A percentile compares a stretch with the other conserved stretches of the same genome.
phyloP scores from a whole-genome alignment of 2,888 invertebrate genomes.

The Amphipoea oculea region DNA sequence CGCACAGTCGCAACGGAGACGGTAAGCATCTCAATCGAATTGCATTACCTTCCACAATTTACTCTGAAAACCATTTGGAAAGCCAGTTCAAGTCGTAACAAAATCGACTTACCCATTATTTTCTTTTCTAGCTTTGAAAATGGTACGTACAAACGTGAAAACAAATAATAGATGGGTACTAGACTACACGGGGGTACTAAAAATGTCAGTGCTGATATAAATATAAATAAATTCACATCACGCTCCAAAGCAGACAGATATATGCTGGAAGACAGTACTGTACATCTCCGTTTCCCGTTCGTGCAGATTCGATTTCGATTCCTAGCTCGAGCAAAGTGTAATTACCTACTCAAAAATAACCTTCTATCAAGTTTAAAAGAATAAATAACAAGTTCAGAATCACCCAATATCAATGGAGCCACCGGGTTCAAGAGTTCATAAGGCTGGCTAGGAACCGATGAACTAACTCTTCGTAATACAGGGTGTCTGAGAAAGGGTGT shows the following conservation, averaged over 20 bases:
- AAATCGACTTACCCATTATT: constrained; percentile 14
- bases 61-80: background rate
- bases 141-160: background rate
- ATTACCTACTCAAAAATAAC: background rate
- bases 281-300: background rate
- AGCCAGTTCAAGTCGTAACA: constrained; percentile 18
- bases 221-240: constrained; percentile 44
- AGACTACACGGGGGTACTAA: constrained; percentile 15
- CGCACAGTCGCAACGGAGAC: background rate
- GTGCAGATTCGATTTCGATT: constrained; percentile 10
- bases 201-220: constrained; percentile 30
- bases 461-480: too few species aligned
- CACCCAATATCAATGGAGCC: background rate
- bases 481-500: too few species aligned
- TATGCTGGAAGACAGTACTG: constrained; percentile 1
- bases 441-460: too few species aligned
- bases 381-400: background rate
- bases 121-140: constrained; percentile 3
- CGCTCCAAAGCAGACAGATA: constrained; percentile 5
- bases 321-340: background rate
- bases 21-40: constrained; percentile 11
- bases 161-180: constrained; percentile 28
- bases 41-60: constrained; percentile 15
- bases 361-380: background rate
- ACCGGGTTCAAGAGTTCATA: background rate